Conservation (phyloP, 1,140 invertebrate species). For the Tenebrio molitor region DNA sequence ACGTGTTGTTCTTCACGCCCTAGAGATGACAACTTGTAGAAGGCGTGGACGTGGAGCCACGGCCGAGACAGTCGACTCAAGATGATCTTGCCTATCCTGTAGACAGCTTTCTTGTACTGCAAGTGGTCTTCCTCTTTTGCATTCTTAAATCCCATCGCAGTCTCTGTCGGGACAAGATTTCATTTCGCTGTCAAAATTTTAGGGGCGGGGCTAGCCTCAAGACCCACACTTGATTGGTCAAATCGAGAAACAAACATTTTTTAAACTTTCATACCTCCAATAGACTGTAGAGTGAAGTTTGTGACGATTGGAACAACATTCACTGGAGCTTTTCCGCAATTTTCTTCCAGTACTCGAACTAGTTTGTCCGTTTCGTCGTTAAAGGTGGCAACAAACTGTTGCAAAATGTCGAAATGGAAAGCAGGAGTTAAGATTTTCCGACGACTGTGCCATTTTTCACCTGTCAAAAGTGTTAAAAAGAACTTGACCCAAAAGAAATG, state of each 20-base stretch:
- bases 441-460: no score
- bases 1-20: conserved; percentile 68
- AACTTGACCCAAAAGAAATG: no score
- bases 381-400: conserved; percentile 80
- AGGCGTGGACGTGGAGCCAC: conserved; percentile 70
- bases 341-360: conserved; percentile 67
- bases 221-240: no score
- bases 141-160: conserved; percentile 83
- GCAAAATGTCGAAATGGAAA: conserved; percentile 84
- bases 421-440: conserved; percentile 83
- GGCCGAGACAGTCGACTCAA: conserved; percentile 71
- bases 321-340: conserved; percentile 62
- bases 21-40: conserved; percentile 69
- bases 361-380: conserved; percentile 74
- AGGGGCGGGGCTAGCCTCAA: no score
- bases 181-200: no score
- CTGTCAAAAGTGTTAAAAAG: no score
- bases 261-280: no score
- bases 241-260: no score
- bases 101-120: conserved; percentile 74
- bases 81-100: conserved; percentile 65
- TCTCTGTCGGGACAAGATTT: no score
- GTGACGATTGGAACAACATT: conserved; percentile 73
- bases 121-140: conserved; percentile 71
- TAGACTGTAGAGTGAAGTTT: conserved; percentile 75